Evolutionary conservation across 2,797 vertebrate genomes (phyloP).

Genomic region (Perodicticus potto): DNA sequence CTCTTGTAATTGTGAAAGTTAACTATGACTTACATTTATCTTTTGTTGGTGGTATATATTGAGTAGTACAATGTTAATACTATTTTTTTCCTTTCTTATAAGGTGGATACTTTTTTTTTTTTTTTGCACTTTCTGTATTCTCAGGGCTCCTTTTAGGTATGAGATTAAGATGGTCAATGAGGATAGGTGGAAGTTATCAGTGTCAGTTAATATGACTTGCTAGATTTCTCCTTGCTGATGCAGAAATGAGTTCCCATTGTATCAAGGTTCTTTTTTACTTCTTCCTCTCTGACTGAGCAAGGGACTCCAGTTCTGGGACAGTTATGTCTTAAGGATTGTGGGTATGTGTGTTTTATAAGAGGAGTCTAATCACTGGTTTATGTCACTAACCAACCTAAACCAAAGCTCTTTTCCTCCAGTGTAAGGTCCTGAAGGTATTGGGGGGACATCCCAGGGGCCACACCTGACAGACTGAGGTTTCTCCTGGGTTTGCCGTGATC

Average conservation of each 20-base stretch:
- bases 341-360: slow-evolving; percentile 33
- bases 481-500: neutral
- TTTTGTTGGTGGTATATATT: no score
- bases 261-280: slow-evolving; percentile 33
- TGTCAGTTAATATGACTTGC: neutral
- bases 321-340: neutral
- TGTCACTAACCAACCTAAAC: neutral
- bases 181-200: neutral
- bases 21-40: no score
- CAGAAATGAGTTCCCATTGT: neutral
- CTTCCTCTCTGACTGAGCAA: slow-evolving; percentile 37
- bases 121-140: neutral
- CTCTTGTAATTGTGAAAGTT: no score
- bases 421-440: neutral
- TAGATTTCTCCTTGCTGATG: slow-evolving; percentile 7
- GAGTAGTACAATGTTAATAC: no score
- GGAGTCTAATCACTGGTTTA: neutral
- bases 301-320: neutral
- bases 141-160: neutral
- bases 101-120: no score
- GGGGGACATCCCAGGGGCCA: neutral
- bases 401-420: slow-evolving; percentile 6
- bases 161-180: neutral
- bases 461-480: neutral
- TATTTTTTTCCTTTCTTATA: no score